These are phyloP conservation scores for Hydrotaea cyrtoneurina DNA, from an alignment of 2,888 invertebrate species.

Conservation along the genomic window DNA sequence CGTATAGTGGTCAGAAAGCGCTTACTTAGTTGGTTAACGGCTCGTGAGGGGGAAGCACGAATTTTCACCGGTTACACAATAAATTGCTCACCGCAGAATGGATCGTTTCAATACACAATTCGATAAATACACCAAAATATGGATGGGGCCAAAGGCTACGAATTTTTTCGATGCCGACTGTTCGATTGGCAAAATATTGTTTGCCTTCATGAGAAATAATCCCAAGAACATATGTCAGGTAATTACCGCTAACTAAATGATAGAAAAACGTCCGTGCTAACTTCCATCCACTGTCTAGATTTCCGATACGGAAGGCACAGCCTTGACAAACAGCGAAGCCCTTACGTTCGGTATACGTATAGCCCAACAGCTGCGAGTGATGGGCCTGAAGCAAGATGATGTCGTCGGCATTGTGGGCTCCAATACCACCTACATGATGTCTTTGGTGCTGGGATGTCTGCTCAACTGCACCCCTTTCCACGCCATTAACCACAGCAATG, in stretches of 20 bases:
- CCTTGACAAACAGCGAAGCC: slow-evolving; percentile 76
- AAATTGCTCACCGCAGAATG: slow-evolving; percentile 64
- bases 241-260: neutral
- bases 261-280: no score
- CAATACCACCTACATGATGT: slow-evolving; percentile 76
- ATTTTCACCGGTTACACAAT: neutral
- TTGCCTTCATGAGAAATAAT: slow-evolving; percentile 77
- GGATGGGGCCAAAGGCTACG: slow-evolving; percentile 77
- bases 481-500: slow-evolving; percentile 75
- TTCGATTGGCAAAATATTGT: slow-evolving; percentile 77
- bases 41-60: slow-evolving; percentile 29
- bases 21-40: slow-evolving; percentile 45
- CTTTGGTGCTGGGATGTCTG: slow-evolving; percentile 76
- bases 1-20: slow-evolving; percentile 29
- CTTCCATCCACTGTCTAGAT: slow-evolving; percentile 70
- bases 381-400: slow-evolving; percentile 76
- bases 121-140: slow-evolving; percentile 77
- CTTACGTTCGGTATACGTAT: slow-evolving; percentile 76
- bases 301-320: slow-evolving; percentile 75
- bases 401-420: slow-evolving; percentile 76
- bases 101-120: slow-evolving; percentile 73
- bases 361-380: slow-evolving; percentile 74
- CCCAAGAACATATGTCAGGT: slow-evolving; percentile 76
- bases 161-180: slow-evolving; percentile 76
- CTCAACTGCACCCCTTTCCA: slow-evolving; percentile 77